Base-by-base conservation (phyloP, 2,888 invertebrate species). In the Conops quadrifasciatus region DNA sequence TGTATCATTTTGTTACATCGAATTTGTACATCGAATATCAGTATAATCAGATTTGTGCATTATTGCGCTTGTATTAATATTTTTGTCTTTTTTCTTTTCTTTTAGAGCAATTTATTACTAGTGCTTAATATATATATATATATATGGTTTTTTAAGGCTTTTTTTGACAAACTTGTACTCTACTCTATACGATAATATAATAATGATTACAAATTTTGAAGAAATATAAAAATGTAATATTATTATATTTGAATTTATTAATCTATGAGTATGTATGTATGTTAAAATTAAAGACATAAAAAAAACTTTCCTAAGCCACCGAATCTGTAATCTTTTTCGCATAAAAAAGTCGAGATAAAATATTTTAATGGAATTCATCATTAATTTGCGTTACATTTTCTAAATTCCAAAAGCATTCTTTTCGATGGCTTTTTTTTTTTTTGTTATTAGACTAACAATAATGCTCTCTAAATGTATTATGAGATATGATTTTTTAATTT, bases 1-100 rank as follows among this genome's bases (percentile, higher is more conserved):
- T 63, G 62, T 43, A 43, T 60, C 16, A 53, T 65, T 53, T 24
- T 24, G 19, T 51, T 68, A 68, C 60, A 62, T 49, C 19, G 15
- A 16, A 45, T 21, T 24, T 59, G 69, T 30, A 66, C 58, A 51
- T 65, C 60, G 70, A 63, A 69, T 69, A 71, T 71, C 67, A 72
- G 36, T 72, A 47, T n/a, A n/a, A n/a, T n/a, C n/a, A n/a, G n/a
- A n/a, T n/a, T n/a, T n/a, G n/a, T n/a, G n/a, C n/a, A n/a, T n/a
- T n/a, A n/a, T n/a, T n/a, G n/a, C n/a, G n/a, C n/a, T n/a, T n/a
- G n/a, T n/a, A 63, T 62, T 68, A 53, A 71, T 67, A 47, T 71
- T 71, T 60, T 24, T 45, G 43, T 36, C 53, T 63, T 68, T 67
- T 71, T 7, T 65, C 28, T 24, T 64, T 51, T 36, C 7, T 63